Evolutionary conservation across 2,888 invertebrate species (phyloP).

Genomic region (Myopa tessellatipennis): DNA sequence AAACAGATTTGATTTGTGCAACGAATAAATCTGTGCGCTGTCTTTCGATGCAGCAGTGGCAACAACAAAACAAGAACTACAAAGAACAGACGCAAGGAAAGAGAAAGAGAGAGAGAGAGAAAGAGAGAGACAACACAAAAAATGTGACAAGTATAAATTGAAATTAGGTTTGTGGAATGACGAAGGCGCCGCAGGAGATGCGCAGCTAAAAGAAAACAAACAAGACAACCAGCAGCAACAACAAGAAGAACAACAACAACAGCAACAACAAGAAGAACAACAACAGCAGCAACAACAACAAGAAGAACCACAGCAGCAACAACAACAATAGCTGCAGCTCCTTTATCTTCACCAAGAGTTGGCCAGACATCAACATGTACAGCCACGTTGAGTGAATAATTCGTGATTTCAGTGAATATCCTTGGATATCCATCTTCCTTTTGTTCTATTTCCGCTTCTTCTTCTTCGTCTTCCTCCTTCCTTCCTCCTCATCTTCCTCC

Average conservation of each 20-base stretch:
- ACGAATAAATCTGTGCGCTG: conserved; percentile 4
- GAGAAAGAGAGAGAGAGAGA: background rate
- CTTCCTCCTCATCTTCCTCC: too few relatives aligned
- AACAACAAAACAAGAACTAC: too few relatives aligned
- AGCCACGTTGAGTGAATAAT: background rate
- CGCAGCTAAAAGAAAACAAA: background rate
- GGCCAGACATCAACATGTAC: background rate
- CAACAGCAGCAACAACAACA: background rate
- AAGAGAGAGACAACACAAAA: background rate
- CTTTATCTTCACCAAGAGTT: background rate
- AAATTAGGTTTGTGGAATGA: background rate
- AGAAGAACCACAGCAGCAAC: background rate
- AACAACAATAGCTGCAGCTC: too few relatives aligned
- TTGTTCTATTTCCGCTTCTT: too few relatives aligned
- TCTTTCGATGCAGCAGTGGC: background rate
- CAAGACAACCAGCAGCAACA: background rate
- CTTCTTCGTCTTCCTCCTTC: too few relatives aligned
- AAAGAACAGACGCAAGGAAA: conserved; percentile 19
- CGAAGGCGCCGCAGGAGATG: background rate
- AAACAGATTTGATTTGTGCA: conserved; percentile 34
- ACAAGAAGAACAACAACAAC: conserved; percentile 7
- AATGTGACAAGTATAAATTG: conserved; percentile 10
- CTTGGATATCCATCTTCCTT: background rate
- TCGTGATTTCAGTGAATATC: conserved; percentile 1
- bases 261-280: background rate